phyloP scores from a whole-genome alignment of 92 coral and sea anemone genomes.

The Bergia sp. region DNA sequence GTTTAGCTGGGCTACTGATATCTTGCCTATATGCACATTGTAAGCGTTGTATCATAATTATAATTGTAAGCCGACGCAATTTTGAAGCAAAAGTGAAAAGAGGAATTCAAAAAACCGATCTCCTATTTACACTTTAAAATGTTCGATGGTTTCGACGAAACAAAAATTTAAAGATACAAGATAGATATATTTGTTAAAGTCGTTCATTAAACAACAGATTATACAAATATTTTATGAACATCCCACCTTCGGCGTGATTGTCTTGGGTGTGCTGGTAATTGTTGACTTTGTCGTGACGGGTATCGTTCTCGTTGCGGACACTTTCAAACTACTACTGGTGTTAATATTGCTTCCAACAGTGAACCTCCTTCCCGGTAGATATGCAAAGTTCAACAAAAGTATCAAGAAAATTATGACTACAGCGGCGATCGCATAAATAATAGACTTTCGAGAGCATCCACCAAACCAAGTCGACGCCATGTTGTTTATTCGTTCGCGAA shows the following conservation, averaged over 20 bases:
- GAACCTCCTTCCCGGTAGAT: conserved; percentile 45
- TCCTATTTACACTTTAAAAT: too few species aligned
- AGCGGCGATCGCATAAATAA: conserved; percentile 31
- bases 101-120: too few species aligned
- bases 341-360: conserved; percentile 19
- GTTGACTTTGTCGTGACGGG: background rate
- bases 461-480: conserved; percentile 29
- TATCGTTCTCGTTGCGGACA: background rate
- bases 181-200: background rate
- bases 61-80: too few species aligned
- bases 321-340: conserved; percentile 14
- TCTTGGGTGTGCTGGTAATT: conserved; percentile 8
- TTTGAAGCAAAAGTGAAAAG: too few species aligned
- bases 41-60: too few species aligned
- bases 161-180: background rate
- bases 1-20: too few species aligned
- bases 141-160: background rate
- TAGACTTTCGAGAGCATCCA: conserved; percentile 25
- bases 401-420: conserved; percentile 28
- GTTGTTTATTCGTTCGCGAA: background rate
- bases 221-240: background rate
- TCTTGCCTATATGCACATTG: too few species aligned
- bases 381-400: conserved; percentile 34
- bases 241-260: conserved; percentile 33
- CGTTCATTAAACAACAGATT: background rate